phyloP scores from a whole-genome alignment of 1,140 invertebrate genomes.

The Cyclina sinensis region DNA sequence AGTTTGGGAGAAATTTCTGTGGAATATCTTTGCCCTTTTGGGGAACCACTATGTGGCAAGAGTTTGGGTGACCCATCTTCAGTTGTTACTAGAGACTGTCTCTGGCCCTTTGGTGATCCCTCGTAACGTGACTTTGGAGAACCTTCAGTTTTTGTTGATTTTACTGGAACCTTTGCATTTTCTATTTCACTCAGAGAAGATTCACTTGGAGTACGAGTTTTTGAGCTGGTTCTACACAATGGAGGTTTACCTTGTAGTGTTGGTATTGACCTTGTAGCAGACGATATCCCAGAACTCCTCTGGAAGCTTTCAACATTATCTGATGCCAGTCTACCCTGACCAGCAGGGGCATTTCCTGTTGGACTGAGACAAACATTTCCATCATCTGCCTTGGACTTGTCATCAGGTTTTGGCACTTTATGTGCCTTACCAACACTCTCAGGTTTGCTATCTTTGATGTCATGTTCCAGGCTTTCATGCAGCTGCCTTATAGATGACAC shows the following conservation, averaged over 20 bases:
- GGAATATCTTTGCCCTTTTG: conserved; percentile 62
- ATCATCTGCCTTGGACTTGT: background rate
- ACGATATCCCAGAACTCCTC: conserved; percentile 18
- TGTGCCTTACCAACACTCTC: background rate
- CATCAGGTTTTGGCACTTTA: conserved; percentile 27
- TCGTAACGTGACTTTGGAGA: conserved; percentile 68
- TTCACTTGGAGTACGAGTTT: conserved; percentile 79
- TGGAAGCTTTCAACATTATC: conserved; percentile 65
- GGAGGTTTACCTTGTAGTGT: conserved; percentile 75
- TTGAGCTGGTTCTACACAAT: conserved; percentile 73
- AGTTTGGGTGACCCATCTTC: conserved; percentile 62
- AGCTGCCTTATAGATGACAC: conserved; percentile 60
- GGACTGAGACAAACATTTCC: conserved; percentile 29
- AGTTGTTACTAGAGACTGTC: conserved; percentile 3
- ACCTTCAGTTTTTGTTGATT: conserved; percentile 39
- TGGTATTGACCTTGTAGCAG: conserved; percentile 33
- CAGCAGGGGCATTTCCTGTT: background rate
- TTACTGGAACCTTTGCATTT: conserved; percentile 48
- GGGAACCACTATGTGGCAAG: conserved; percentile 36
- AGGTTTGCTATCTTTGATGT: conserved; percentile 23
- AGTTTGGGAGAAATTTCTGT: conserved; percentile 72
- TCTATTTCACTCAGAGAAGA: conserved; percentile 81
- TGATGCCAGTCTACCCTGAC: conserved; percentile 10
- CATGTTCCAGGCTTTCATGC: conserved; percentile 66
- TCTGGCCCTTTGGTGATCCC: conserved; percentile 62